Conservation (phyloP, 2,888 invertebrate species). For the Caradrina clavipalpis region DNA sequence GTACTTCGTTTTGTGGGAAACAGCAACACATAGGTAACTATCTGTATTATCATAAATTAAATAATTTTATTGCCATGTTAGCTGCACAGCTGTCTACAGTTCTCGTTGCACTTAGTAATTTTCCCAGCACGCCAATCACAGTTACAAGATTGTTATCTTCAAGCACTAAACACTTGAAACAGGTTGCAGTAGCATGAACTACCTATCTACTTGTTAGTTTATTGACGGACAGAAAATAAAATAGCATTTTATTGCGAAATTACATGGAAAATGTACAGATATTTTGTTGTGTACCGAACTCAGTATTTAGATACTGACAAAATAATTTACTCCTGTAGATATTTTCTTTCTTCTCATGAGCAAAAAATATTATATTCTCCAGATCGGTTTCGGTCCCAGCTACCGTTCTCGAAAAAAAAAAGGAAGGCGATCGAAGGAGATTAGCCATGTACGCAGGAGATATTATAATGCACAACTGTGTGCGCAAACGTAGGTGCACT, state of each 20-base stretch:
- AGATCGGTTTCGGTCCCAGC: too few relatives aligned
- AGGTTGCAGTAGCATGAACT: slow-evolving; percentile 12
- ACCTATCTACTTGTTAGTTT: slow-evolving; percentile 9
- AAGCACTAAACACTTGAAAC: slow-evolving; percentile 20
- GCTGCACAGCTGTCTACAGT: not conserved
- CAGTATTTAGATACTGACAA: too few relatives aligned
- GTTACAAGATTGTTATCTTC: slow-evolving; percentile 31
- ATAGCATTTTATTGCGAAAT: not conserved
- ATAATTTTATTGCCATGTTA: slow-evolving; percentile 17
- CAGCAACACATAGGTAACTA: slow-evolving; percentile 1
- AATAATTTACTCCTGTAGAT: too few relatives aligned
- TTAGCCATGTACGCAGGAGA: too few relatives aligned
- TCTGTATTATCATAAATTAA: slow-evolving; percentile 5
- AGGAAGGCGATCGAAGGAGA: too few relatives aligned
- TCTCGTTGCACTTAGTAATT: slow-evolving; percentile 33
- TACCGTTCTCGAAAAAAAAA: too few relatives aligned
- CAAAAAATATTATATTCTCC: too few relatives aligned
- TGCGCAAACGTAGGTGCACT: too few relatives aligned
- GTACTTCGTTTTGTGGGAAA: not conserved
- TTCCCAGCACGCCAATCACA: slow-evolving; percentile 22
- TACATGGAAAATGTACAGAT: not conserved
- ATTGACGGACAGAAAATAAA: not conserved
- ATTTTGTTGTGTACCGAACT: not conserved
- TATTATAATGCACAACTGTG: too few relatives aligned
- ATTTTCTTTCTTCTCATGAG: too few relatives aligned